Evolutionary conservation across 1,140 invertebrate genomes (phyloP).

Genomic region (Heterodera schachtii): DNA sequence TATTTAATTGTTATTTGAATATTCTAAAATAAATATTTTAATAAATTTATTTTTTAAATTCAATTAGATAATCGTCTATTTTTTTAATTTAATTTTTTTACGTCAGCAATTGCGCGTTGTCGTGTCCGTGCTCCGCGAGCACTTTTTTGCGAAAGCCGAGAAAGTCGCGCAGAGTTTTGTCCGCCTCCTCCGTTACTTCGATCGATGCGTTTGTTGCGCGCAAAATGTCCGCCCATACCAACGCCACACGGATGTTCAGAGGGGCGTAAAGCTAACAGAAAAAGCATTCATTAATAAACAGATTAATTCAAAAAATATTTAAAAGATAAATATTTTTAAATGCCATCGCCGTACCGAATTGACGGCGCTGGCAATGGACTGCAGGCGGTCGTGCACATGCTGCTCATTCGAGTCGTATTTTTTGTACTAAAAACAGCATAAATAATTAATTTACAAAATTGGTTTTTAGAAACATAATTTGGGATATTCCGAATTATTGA

Average conservation of each 20-base stretch:
- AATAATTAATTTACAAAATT: background rate
- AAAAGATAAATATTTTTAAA: background rate
- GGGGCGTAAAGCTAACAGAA: conserved; percentile 57
- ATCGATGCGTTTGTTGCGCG: conserved; percentile 49
- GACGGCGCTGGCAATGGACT: conserved; percentile 57
- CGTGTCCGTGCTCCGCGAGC: conserved; percentile 73
- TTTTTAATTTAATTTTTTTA: conserved; percentile 14
- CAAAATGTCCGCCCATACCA: conserved; percentile 64
- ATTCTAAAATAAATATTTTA: too few relatives aligned
- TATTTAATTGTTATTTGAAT: too few relatives aligned
- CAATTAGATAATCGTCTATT: too few relatives aligned
- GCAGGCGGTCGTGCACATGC: conserved; percentile 54
- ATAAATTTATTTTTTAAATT: too few relatives aligned
- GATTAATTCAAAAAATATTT: conserved; percentile 20
- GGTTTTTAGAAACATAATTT: too few relatives aligned
- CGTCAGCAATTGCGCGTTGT: conserved; percentile 75
- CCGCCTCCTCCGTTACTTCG: conserved; percentile 48
- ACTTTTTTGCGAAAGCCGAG: conserved; percentile 59
- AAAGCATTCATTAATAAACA: too few relatives aligned
- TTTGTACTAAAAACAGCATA: conserved; percentile 52
- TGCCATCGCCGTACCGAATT: conserved; percentile 49
- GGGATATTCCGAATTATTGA: too few relatives aligned
- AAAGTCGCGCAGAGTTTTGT: conserved; percentile 54
- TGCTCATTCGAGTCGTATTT: conserved; percentile 61
- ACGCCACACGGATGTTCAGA: conserved; percentile 56